phyloP scores from a whole-genome alignment of 2,797 vertebrate species.

The Hypotaenidia philippensis region DNA sequence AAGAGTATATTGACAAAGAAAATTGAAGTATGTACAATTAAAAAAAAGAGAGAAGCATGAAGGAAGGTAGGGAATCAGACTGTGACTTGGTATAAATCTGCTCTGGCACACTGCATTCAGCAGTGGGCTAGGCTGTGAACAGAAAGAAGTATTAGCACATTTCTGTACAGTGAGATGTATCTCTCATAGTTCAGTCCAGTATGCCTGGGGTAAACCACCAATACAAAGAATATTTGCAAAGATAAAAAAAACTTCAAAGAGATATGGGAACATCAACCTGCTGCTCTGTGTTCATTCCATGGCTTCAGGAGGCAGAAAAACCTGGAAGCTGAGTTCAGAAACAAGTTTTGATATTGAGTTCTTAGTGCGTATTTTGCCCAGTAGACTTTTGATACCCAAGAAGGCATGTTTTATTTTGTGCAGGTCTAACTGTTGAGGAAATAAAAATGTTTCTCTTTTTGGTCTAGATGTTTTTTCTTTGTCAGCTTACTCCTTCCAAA shows the following conservation, averaged over 20 bases:
- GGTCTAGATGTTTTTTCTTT: not conserved
- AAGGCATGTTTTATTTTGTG: slow-evolving; percentile 5
- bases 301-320: slow-evolving; percentile 1
- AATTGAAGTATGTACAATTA: fast-evolving
- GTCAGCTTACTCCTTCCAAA: not conserved
- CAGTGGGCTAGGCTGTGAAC: not conserved
- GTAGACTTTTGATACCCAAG: not conserved
- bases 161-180: not conserved
- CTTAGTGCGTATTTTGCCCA: not conserved
- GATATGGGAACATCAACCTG: not conserved
- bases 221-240: not conserved
- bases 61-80: not conserved
- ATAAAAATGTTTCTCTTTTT: not conserved
- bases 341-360: not conserved
- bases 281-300: not conserved
- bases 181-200: not conserved
- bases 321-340: not conserved
- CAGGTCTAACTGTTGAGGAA: not conserved
- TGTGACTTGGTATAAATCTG: not conserved
- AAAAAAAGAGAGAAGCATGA: not conserved
- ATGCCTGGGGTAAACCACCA: not conserved
- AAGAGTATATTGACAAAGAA: not conserved
- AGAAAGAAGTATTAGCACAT: not conserved
- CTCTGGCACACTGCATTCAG: not conserved
- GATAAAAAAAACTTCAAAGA: slow-evolving; percentile 63